These are phyloP conservation scores for Athetis lepigone DNA, from an alignment of 2,888 invertebrate genomes.

Conservation along the genomic window DNA sequence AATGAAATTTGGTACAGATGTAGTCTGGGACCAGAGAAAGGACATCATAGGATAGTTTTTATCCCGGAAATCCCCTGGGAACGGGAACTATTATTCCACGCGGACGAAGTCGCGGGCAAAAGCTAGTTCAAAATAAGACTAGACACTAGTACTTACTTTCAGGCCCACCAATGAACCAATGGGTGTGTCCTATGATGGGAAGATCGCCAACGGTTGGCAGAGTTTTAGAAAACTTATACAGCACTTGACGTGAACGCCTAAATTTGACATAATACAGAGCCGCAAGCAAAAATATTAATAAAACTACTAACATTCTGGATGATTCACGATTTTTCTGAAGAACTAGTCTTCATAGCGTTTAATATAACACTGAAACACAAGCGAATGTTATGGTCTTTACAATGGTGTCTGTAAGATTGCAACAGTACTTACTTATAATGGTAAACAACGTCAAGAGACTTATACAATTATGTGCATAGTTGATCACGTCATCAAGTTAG, in stretches of 20 bases:
- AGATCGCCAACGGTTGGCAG: slow-evolving; percentile 73
- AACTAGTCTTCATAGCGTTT: slow-evolving; percentile 25
- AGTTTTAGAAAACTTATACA: slow-evolving; percentile 75
- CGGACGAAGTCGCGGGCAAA: no score
- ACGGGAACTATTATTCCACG: no score
- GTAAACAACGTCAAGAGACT: slow-evolving; percentile 10
- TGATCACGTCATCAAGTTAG: slow-evolving; percentile 8
- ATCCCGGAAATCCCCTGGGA: no score
- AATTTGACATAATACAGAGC: slow-evolving; percentile 75
- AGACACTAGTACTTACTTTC: slow-evolving; percentile 74
- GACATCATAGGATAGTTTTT: no score
- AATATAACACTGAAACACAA: slow-evolving; percentile 33
- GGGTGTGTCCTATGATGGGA: slow-evolving; percentile 80
- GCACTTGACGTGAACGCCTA: slow-evolving; percentile 70
- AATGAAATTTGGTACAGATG: no score
- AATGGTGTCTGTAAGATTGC: slow-evolving; percentile 28
- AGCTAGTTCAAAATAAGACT: no score
- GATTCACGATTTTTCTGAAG: background rate
- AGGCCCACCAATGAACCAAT: slow-evolving; percentile 82
- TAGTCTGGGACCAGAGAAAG: no score
- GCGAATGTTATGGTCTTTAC: slow-evolving; percentile 26
- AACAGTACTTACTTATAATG: slow-evolving; percentile 4
- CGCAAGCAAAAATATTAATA: slow-evolving; percentile 66
- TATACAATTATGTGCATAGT: slow-evolving; percentile 12
- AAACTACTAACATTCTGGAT: slow-evolving; percentile 73